A percentile compares a stretch with the other conserved stretches of the same genome.
phyloP scores from a whole-genome alignment of 2,888 invertebrate species.

The Melieria picta region DNA sequence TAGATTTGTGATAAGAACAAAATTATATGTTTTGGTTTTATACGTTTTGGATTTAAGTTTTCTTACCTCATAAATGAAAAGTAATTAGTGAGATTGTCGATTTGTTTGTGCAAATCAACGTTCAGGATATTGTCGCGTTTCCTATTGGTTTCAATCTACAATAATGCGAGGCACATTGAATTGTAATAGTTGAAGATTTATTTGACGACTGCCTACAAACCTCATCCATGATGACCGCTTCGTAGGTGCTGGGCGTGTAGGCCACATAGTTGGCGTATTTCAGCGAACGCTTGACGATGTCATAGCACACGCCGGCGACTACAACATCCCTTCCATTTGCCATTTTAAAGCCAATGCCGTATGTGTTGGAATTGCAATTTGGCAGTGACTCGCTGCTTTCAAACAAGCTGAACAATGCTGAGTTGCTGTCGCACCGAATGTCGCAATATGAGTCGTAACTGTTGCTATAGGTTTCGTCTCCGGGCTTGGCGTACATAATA shows the following conservation, averaged over 20 bases:
- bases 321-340: not conserved
- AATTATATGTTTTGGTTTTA: not conserved
- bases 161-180: too few species aligned
- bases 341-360: constrained; percentile 12
- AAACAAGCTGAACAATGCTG: not conserved
- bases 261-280: constrained; percentile 26
- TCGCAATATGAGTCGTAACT: not conserved
- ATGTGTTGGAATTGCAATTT: constrained; percentile 11
- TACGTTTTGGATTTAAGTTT: too few species aligned
- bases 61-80: constrained; percentile 20
- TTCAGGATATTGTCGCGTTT: not conserved
- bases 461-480: not conserved
- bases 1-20: not conserved
- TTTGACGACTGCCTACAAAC: too few species aligned
- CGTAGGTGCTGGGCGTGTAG: not conserved
- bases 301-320: constrained; percentile 15
- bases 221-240: too few species aligned
- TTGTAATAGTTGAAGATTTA: too few species aligned
- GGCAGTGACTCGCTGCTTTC: constrained; percentile 20
- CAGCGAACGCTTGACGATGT: constrained; percentile 8
- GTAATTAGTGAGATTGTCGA: constrained; percentile 7
- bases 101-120: not conserved
- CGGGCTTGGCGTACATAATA: not conserved
- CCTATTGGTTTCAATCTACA: too few species aligned
- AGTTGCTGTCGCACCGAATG: not conserved